A percentile compares a stretch with the other conserved stretches of the same genome.
phyloP scores from a whole-genome alignment of 2,888 invertebrate species.

The Microdon myrmicae region DNA sequence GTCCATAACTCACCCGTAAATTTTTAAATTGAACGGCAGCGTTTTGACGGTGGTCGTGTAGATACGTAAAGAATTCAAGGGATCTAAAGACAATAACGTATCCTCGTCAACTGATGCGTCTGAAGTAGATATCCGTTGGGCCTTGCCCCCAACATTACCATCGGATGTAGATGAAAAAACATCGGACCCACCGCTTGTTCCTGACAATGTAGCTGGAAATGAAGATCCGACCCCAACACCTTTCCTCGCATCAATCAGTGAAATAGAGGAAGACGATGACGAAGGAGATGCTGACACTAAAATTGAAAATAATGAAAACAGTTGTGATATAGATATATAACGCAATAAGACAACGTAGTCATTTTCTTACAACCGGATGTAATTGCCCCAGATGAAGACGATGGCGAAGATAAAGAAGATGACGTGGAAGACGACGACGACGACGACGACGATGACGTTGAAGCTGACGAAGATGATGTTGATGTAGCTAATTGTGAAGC shows the following conservation, averaged over 20 bases:
- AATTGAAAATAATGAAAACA: constrained; percentile 38
- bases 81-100: constrained; percentile 65
- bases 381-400: constrained; percentile 51
- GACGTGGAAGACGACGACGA: constrained; percentile 42
- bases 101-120: constrained; percentile 62
- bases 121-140: constrained; percentile 53
- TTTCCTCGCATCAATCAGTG: too few relatives aligned
- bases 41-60: constrained; percentile 66
- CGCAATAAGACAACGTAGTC: constrained; percentile 6
- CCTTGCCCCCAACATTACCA: constrained; percentile 39
- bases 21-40: constrained; percentile 66
- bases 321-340: constrained; percentile 13
- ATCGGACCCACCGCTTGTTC: constrained; percentile 33
- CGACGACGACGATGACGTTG: constrained; percentile 49
- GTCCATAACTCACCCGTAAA: constrained; percentile 65
- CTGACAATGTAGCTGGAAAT: constrained; percentile 29
- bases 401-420: constrained; percentile 52
- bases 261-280: constrained; percentile 18
- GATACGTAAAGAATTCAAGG: constrained; percentile 65
- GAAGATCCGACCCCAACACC: constrained; percentile 24
- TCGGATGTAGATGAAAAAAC: constrained; percentile 42
- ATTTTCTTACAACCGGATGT: constrained; percentile 25
- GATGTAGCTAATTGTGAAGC: constrained; percentile 67
- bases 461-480: constrained; percentile 55
- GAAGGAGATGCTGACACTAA: constrained; percentile 39